phyloP scores from a whole-genome alignment of 2,888 invertebrate species.

The Pseudococcus longispinus region DNA sequence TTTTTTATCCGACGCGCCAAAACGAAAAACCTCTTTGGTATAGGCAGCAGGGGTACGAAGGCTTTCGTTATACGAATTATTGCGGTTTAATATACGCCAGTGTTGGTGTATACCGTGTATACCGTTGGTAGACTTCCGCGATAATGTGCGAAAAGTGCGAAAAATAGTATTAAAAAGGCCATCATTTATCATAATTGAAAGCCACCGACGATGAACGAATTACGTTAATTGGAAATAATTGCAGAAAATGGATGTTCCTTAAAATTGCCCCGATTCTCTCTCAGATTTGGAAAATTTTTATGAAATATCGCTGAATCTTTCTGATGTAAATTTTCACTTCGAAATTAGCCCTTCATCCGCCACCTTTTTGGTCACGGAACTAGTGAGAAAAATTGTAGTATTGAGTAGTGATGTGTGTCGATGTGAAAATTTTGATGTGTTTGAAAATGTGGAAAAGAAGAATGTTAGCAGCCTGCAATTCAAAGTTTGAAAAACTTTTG shows the following conservation, averaged over 20 bases:
- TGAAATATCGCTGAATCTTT: too few species aligned
- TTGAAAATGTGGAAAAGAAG: too few species aligned
- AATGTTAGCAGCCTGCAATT: too few species aligned
- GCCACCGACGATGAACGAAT: background rate
- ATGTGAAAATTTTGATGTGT: too few species aligned
- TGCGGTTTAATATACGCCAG: background rate
- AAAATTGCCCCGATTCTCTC: too few species aligned
- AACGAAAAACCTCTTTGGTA: background rate
- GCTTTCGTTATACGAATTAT: slow-evolving; percentile 27
- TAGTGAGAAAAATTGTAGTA: too few species aligned
- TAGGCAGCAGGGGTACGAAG: background rate
- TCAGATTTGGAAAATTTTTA: too few species aligned
- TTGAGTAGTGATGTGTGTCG: too few species aligned
- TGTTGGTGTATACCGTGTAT: background rate
- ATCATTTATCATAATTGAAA: slow-evolving; percentile 22
- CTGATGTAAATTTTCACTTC: too few species aligned
- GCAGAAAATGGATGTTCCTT: background rate
- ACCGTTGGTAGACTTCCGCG: background rate
- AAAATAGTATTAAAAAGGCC: background rate
- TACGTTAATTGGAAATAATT: background rate
- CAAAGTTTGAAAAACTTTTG: too few species aligned
- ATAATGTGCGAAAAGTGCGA: background rate
- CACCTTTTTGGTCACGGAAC: too few species aligned
- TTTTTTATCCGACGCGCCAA: background rate
- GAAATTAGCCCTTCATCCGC: too few species aligned